Evolutionary conservation across 1,140 invertebrate genomes (phyloP).

Genomic region (Nasonia longicornis): DNA sequence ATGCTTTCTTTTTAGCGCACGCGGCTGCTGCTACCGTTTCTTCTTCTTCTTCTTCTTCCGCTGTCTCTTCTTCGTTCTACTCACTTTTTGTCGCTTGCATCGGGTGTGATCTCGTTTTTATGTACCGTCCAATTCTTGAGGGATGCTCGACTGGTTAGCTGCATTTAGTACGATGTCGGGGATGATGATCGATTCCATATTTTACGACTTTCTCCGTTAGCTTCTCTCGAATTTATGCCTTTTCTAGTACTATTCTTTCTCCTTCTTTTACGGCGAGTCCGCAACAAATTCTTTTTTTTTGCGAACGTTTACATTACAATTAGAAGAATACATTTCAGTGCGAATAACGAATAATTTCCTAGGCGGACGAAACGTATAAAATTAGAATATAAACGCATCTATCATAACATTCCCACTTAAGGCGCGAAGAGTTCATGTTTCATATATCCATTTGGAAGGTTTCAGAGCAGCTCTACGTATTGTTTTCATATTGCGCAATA

Average conservation of each 20-base stretch:
- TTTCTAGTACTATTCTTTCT: neutral
- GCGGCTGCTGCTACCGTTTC: neutral
- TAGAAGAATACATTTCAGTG: no score
- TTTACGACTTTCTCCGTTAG: neutral
- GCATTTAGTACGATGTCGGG: neutral
- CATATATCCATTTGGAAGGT: no score
- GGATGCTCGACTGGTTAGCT: neutral
- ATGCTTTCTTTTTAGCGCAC: neutral
- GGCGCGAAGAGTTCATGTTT: no score
- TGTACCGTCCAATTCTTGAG: neutral
- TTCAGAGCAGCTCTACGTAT: no score
- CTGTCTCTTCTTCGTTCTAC: neutral
- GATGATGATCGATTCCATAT: neutral
- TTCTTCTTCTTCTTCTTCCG: neutral
- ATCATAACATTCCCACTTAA: no score
- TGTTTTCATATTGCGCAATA: no score
- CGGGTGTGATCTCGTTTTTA: neutral
- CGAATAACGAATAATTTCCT: no score
- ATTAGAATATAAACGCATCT: no score
- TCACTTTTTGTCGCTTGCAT: conserved; percentile 1
- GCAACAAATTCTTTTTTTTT: neutral
- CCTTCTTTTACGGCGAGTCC: neutral
- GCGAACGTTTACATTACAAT: no score
- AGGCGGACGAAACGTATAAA: no score
- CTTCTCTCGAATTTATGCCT: neutral